A percentile compares a stretch with the other conserved stretches of the same genome.
phyloP scores from a whole-genome alignment of 2,113 vertebrate genomes.

The Embiotoca jacksoni region DNA sequence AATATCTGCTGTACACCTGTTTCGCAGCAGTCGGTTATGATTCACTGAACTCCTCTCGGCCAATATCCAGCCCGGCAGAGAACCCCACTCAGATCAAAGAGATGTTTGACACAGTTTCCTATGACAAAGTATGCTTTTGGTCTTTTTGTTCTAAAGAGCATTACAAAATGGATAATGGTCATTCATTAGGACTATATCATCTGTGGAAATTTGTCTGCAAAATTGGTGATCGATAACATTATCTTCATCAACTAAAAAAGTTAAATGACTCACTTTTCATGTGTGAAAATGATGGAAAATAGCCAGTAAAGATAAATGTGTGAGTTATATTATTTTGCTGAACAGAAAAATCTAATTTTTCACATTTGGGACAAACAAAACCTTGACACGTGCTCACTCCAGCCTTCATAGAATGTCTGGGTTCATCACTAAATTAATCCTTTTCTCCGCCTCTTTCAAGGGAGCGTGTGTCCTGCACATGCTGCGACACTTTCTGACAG shows the following conservation, averaged over 20 bases:
- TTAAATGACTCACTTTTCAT: too few species aligned
- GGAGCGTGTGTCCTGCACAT: slow-evolving; percentile 87
- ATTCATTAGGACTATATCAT: background rate
- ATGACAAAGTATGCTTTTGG: slow-evolving; percentile 81
- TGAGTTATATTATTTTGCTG: background rate
- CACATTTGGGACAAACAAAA: background rate
- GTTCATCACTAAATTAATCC: background rate
- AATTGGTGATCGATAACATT: background rate
- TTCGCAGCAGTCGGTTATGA: slow-evolving; percentile 82
- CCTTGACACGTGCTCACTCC: background rate
- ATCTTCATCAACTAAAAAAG: too few species aligned
- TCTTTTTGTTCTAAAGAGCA: background rate
- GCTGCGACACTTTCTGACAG: slow-evolving; percentile 84
- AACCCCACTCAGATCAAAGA: slow-evolving; percentile 85
- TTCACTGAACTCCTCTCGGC: slow-evolving; percentile 85
- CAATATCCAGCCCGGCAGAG: slow-evolving; percentile 84
- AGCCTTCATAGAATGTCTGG: background rate
- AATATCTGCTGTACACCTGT: slow-evolving; percentile 82
- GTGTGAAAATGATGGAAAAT: slow-evolving; percentile 11
- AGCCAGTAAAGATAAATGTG: background rate
- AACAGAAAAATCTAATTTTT: too few species aligned
- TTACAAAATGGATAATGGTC: background rate
- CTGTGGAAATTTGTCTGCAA: background rate
- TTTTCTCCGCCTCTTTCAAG: slow-evolving; percentile 59
- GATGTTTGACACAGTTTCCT: slow-evolving; percentile 88